Base-by-base conservation (phyloP, 2,113 vertebrate species). In the Leuciscus idus region DNA sequence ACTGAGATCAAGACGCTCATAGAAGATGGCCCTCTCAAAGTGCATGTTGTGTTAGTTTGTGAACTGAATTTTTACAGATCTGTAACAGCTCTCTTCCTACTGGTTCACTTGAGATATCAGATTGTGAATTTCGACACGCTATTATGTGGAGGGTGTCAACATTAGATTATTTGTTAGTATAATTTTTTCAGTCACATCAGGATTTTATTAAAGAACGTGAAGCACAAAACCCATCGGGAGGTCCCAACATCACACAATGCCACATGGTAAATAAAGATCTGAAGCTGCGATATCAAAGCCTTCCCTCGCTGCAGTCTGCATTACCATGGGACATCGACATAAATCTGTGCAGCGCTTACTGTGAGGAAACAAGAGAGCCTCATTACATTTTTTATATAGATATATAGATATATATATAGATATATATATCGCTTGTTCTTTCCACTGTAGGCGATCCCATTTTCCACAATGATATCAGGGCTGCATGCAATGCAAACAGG, bases 201-300 rank as follows among this genome's bases (percentile, higher is more conserved):
- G 30, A 19, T 59, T 70, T 64, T 81, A 86, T 79, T 66, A 57
- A 52, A 59, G 46, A 75, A 81, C 15, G 10, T 68, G 52, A 84
- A 66, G 61, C 76, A 46, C 13, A 48, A 83, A 76, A 73, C 87
- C 81, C 82, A 39, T 50, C 57, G 57, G 81, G 66, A 50, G 48
- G 74, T 43, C 73, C 4, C 79, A 28, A 48, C 46, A 61, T 79
- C 78, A 78, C 50, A 43, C 87, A 43, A 75, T 59, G 57, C 72
- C 48, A 79, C 84, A 87, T 62, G 57, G 81, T 86, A 90, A 89
- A 88, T 80, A 91, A 87, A 89, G 84, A 91, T 90, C 85, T 88
- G 74, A 90, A 83, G 77, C 84, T 85, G 19, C 59, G 28, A 86
- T 88, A 90, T 89, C 87, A 86, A 85, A 89, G 86, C 62, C 78